A percentile compares a stretch with the other conserved stretches of the same genome.
These are phyloP conservation scores for Onchidella celtica DNA, from an alignment of 2,888 invertebrate genomes.

Conservation along the genomic window DNA sequence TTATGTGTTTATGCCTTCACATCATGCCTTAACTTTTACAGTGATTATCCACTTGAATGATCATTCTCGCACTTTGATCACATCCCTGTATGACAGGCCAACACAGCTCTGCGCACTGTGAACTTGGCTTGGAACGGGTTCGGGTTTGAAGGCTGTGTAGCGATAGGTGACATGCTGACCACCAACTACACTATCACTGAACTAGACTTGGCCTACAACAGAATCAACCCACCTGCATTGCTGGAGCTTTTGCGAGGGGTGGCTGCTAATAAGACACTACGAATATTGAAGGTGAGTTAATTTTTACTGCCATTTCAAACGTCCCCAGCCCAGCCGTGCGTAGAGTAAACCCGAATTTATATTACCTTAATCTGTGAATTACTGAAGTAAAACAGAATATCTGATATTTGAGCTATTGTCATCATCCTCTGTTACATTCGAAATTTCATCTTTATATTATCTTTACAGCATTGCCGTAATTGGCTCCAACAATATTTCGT, in stretches of 20 bases:
- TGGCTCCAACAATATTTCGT: no score
- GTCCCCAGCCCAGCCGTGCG: no score
- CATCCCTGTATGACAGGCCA: conserved; percentile 59
- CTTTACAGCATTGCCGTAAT: no score
- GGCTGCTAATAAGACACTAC: conserved; percentile 66
- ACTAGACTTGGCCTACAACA: conserved; percentile 71
- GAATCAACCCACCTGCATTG: conserved; percentile 72
- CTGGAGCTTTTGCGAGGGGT: conserved; percentile 71
- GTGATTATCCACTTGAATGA: not conserved
- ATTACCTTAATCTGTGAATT: no score
- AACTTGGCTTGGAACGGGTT: conserved; percentile 77
- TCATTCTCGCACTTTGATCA: not conserved
- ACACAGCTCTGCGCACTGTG: conserved; percentile 61
- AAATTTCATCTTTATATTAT: no score
- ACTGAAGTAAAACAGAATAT: no score
- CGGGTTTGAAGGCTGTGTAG: conserved; percentile 71
- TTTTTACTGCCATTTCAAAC: no score
- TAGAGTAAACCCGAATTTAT: no score
- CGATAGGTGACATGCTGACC: conserved; percentile 64
- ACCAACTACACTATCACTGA: conserved; percentile 64
- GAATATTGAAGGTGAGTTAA: conserved; percentile 65
- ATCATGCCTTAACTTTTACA: not conserved
- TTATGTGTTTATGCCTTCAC: not conserved
- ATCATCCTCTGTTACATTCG: no score
- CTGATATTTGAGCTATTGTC: no score